Percentiles rank a stretch among this genome's conserved stretches.
Conservation (phyloP, 2,113 vertebrate species). For the Seriola rivoliana region DNA sequence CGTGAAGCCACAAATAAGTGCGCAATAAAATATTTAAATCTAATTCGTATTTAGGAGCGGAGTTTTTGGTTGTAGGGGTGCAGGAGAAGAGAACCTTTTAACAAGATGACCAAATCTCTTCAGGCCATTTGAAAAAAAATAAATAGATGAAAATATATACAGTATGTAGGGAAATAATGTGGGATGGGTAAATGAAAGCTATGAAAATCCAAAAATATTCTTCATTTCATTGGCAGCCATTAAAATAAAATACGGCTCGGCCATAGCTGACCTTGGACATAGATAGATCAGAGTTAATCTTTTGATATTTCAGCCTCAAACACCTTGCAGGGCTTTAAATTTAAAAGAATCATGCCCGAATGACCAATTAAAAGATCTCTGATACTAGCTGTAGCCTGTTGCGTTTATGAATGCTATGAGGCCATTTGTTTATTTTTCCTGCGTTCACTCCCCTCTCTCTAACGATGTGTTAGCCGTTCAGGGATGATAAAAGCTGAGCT, state of each 20-base stretch:
- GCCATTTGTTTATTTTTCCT: slow-evolving; percentile 70
- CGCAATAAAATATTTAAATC: slow-evolving; percentile 70
- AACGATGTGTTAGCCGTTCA: slow-evolving; percentile 58
- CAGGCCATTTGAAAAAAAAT: slow-evolving; percentile 10
- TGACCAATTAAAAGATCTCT: slow-evolving; percentile 72
- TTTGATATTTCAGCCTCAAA: slow-evolving; percentile 30
- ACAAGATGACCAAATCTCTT: slow-evolving; percentile 51
- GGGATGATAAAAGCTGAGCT: slow-evolving; percentile 71
- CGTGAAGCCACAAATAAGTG: slow-evolving; percentile 68
- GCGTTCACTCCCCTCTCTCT: slow-evolving; percentile 47
- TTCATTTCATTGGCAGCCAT: slow-evolving; percentile 14
- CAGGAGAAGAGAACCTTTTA: slow-evolving; percentile 40
- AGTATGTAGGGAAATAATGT: slow-evolving; percentile 18
- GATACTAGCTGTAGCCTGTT: slow-evolving; percentile 40
- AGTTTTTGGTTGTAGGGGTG: slow-evolving; percentile 12
- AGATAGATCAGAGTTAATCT: slow-evolving; percentile 41
- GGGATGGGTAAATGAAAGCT: slow-evolving; percentile 26
- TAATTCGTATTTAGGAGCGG: slow-evolving; percentile 45
- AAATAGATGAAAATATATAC: neutral
- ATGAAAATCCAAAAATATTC: slow-evolving; percentile 25
- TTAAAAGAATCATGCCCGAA: slow-evolving; percentile 58
- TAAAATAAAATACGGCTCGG: slow-evolving; percentile 47
- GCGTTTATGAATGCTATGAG: slow-evolving; percentile 65
- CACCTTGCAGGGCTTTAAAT: slow-evolving; percentile 47
- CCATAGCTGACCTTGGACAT: slow-evolving; percentile 44